These are phyloP conservation scores for Limonius californicus DNA, from an alignment of 1,140 invertebrate species.

Conservation along the genomic window DNA sequence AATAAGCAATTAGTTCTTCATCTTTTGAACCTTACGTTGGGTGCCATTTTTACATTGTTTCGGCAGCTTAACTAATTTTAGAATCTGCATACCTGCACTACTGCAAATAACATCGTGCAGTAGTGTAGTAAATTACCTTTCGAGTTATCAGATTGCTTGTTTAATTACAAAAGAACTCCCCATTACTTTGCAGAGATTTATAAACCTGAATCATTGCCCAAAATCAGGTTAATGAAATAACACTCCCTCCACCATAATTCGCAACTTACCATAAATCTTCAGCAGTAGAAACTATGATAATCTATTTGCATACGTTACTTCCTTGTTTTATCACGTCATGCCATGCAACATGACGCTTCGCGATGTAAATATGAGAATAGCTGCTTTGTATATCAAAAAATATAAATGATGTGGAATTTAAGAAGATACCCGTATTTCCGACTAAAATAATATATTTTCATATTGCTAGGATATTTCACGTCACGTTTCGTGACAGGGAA, in stretches of 20 bases:
- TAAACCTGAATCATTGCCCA: too few species aligned
- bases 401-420: neutral
- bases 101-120: too few species aligned
- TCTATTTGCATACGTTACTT: neutral
- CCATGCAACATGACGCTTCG: neutral
- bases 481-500: neutral
- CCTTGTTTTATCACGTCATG: neutral
- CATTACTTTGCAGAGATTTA: neutral
- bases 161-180: neutral
- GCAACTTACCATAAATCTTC: neutral
- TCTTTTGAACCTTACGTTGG: too few species aligned
- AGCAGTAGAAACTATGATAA: neutral
- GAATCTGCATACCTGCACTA: too few species aligned
- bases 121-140: too few species aligned
- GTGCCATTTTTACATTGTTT: neutral
- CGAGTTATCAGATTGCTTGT: too few species aligned
- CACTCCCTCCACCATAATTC: neutral
- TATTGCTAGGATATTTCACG: conserved; percentile 1
- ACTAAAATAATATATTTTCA: neutral
- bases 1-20: too few species aligned
- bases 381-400: neutral
- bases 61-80: neutral
- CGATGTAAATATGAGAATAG: neutral
- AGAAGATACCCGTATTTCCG: neutral
- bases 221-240: too few species aligned